These are phyloP conservation scores for Linyphia triangularis DNA, from an alignment of 2,888 invertebrate species.

Conservation along the genomic window DNA sequence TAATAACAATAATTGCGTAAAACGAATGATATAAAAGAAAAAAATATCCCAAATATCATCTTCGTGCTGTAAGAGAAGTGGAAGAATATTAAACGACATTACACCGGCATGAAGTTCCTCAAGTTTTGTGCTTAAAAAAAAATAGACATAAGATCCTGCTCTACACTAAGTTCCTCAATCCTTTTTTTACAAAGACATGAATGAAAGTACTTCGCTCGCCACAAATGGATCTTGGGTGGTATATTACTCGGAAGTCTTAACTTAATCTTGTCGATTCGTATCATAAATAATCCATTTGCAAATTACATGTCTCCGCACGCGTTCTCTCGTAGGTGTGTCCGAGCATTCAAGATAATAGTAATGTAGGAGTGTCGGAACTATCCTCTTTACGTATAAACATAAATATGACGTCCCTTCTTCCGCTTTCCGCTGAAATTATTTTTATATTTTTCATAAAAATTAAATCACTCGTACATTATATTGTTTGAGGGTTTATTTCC, in stretches of 20 bases:
- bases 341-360: conserved; percentile 37
- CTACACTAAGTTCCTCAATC: neutral
- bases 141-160: conserved; percentile 4
- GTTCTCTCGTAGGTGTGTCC: conserved; percentile 42
- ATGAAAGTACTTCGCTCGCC: neutral
- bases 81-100: conserved; percentile 21
- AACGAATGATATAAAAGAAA: conserved; percentile 2
- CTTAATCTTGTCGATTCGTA: conserved; percentile 58
- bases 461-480: neutral
- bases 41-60: conserved; percentile 23
- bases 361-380: conserved; percentile 37
- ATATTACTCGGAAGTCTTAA: conserved; percentile 38
- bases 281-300: conserved; percentile 66
- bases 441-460: neutral
- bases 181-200: neutral
- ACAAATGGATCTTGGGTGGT: conserved; percentile 53
- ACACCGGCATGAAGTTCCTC: neutral
- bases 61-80: conserved; percentile 2
- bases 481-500: neutral
- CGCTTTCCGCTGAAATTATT: neutral
- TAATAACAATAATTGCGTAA: neutral
- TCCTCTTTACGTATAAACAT: neutral
- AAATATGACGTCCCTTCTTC: conserved; percentile 38
- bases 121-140: neutral
- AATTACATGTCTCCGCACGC: conserved; percentile 48